Evolutionary conservation across 2,888 invertebrate genomes (phyloP).

Genomic region (Apamea monoglypha): DNA sequence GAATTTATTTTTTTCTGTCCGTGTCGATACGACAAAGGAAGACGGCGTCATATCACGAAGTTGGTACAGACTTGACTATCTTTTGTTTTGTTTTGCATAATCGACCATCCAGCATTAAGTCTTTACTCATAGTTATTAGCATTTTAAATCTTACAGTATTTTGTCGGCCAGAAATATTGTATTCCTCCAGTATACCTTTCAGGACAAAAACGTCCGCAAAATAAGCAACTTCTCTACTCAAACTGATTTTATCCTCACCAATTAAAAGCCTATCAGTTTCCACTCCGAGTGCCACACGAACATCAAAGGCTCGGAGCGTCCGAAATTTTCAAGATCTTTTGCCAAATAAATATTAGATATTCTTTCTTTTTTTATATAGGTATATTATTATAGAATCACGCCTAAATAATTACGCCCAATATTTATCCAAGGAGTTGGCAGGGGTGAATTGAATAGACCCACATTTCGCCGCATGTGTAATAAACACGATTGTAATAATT

Average conservation of each 20-base stretch:
- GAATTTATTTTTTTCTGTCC: neutral
- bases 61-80: neutral
- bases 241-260: neutral
- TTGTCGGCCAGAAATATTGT: neutral
- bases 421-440: too few relatives aligned
- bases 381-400: too few relatives aligned
- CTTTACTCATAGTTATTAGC: neutral
- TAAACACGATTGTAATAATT: too few relatives aligned
- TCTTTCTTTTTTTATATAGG: too few relatives aligned
- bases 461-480: too few relatives aligned
- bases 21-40: neutral
- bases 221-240: neutral
- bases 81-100: neutral
- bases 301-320: slow-evolving; percentile 27
- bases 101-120: neutral
- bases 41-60: neutral
- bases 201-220: neutral
- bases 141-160: neutral
- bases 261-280: slow-evolving; percentile 48
- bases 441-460: too few relatives aligned
- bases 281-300: slow-evolving; percentile 14
- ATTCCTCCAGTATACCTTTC: neutral
- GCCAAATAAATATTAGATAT: too few relatives aligned
- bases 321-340: slow-evolving; percentile 1
- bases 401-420: too few relatives aligned